Evolutionary conservation across 2,888 invertebrate genomes (phyloP).

Genomic region (Drosophila glabriapex): DNA sequence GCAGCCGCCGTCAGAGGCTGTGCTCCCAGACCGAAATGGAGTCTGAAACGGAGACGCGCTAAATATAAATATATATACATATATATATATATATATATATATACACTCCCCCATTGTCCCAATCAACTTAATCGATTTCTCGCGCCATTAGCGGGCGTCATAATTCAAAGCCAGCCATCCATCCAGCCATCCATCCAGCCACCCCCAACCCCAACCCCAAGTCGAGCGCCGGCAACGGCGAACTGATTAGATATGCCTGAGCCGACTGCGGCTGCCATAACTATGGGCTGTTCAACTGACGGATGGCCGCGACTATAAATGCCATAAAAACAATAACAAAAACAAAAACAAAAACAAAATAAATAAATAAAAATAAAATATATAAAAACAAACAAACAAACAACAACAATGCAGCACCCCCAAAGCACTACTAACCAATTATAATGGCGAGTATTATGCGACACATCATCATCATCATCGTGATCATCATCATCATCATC

Average conservation of each 20-base stretch:
- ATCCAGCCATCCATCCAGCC: slow-evolving; percentile 14
- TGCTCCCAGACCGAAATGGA: not conserved
- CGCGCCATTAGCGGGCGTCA: slow-evolving; percentile 71
- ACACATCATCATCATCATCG: slow-evolving; percentile 2
- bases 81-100: not conserved
- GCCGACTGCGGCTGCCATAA: slow-evolving; percentile 39
- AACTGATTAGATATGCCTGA: slow-evolving; percentile 56
- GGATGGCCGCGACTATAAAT: slow-evolving; percentile 51
- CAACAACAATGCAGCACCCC: slow-evolving; percentile 5
- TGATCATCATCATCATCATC: not conserved
- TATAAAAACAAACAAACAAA: slow-evolving; percentile 19
- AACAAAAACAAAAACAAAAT: not conserved
- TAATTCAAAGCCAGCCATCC: slow-evolving; percentile 41
- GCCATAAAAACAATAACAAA: slow-evolving; percentile 14
- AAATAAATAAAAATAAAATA: not conserved
- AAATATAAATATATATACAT: no score
- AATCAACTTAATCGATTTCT: slow-evolving; percentile 67
- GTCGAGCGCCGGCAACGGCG: slow-evolving; percentile 17
- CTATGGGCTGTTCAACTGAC: slow-evolving; percentile 52
- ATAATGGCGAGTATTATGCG: slow-evolving; percentile 29
- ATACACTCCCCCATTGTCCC: not conserved
- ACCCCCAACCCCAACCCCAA: slow-evolving; percentile 36
- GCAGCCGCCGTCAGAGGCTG: slow-evolving; percentile 32
- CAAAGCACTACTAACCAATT: slow-evolving; percentile 34
- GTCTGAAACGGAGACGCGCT: slow-evolving; percentile 2